Conservation (phyloP, 2,888 invertebrate genomes). For the Teleiodes luculella region DNA sequence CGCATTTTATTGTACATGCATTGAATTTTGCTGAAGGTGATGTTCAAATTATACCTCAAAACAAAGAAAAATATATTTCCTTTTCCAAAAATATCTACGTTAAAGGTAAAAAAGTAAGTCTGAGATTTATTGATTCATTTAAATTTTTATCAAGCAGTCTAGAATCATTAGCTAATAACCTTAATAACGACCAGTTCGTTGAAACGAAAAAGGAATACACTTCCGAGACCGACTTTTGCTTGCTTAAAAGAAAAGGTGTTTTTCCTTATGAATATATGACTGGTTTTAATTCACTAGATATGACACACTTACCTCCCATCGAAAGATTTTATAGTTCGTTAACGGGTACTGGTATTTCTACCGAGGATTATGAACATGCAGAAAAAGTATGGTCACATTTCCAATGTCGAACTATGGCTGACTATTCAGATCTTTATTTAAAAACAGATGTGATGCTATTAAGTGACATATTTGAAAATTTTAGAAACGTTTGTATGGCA, state of each 20-base stretch:
- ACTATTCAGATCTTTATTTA: constrained; percentile 38
- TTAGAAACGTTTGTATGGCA: constrained; percentile 30
- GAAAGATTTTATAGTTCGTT: constrained; percentile 23
- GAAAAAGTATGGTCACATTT: constrained; percentile 32
- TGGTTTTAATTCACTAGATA: constrained; percentile 22
- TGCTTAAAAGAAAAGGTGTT: constrained; percentile 25
- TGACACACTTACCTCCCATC: constrained; percentile 20
- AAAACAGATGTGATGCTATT: constrained; percentile 38
- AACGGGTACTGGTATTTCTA: constrained; percentile 16
- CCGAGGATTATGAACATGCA: constrained; percentile 29
- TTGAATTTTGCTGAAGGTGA: constrained; percentile 26
- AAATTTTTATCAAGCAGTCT: constrained; percentile 16
- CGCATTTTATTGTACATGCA: constrained; percentile 34
- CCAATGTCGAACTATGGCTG: constrained; percentile 26
- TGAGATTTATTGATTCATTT: constrained; percentile 21
- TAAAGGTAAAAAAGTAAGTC: neutral
- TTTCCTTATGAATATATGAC: constrained; percentile 30
- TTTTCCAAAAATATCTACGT: constrained; percentile 19
- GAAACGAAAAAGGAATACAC: constrained; percentile 14
- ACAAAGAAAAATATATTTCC: constrained; percentile 37
- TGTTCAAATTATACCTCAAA: constrained; percentile 29
- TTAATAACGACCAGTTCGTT: constrained; percentile 18
- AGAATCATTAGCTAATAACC: constrained; percentile 15
- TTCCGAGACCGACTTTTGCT: constrained; percentile 15
- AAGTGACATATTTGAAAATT: constrained; percentile 42